Percentiles rank a stretch among this genome's conserved stretches.
Conservation (phyloP, 1,140 invertebrate genomes). For the Aphidius gifuensis region DNA sequence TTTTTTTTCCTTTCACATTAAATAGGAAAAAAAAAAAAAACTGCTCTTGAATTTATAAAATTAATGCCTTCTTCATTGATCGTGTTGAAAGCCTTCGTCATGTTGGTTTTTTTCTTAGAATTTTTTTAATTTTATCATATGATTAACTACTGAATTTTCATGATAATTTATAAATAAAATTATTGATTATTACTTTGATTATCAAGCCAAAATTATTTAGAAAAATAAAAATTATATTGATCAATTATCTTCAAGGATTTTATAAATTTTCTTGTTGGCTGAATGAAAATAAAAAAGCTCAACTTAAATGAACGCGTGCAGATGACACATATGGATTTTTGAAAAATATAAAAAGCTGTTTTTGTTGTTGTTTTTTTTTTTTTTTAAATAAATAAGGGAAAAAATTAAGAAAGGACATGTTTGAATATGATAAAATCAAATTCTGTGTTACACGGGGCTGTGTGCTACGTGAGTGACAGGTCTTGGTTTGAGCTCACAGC, state of each 20-base stretch:
- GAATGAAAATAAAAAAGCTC: background rate
- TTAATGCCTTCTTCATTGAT: too few relatives aligned
- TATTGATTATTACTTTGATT: too few relatives aligned
- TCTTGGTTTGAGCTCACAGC: background rate
- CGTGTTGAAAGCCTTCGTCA: too few relatives aligned
- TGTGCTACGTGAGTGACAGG: conserved; percentile 18
- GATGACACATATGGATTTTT: background rate
- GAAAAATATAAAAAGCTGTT: too few relatives aligned
- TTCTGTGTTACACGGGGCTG: conserved; percentile 6
- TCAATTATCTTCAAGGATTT: too few relatives aligned
- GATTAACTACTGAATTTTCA: too few relatives aligned
- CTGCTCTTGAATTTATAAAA: conserved; percentile 24
- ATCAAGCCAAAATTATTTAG: too few relatives aligned
- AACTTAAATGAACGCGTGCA: background rate
- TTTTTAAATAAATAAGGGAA: background rate
- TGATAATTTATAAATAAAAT: too few relatives aligned
- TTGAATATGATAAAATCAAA: conserved; percentile 15
- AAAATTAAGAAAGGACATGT: conserved; percentile 3
- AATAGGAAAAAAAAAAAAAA: conserved; percentile 11
- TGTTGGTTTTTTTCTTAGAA: too few relatives aligned
- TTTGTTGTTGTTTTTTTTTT: too few relatives aligned
- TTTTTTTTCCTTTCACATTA: conserved; percentile 15
- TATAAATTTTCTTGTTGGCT: background rate
- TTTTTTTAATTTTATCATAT: too few relatives aligned
- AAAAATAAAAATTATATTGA: background rate